These are phyloP conservation scores for Callinectes sapidus DNA, from an alignment of 2,888 invertebrate species.

Conservation along the genomic window DNA sequence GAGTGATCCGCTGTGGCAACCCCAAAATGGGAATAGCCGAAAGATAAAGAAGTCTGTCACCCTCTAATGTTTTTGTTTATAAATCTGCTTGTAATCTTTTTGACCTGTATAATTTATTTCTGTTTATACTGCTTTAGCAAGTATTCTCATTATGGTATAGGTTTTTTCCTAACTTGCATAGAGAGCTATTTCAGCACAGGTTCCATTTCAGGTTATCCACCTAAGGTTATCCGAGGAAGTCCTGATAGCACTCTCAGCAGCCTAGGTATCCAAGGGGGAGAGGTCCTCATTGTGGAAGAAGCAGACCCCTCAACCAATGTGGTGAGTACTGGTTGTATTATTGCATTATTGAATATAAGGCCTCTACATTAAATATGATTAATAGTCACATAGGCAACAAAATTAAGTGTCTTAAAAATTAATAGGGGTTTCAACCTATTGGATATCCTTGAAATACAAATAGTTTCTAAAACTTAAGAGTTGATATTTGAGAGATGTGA, in stretches of 20 bases:
- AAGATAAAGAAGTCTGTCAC: no score
- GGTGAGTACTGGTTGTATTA: background rate
- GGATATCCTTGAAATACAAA: no score
- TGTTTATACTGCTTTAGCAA: background rate
- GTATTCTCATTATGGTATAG: background rate
- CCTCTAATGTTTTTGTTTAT: background rate
- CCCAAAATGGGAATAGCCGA: no score
- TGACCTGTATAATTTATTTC: background rate
- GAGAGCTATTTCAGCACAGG: background rate
- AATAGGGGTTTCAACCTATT: background rate
- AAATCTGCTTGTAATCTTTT: no score
- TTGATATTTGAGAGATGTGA: no score
- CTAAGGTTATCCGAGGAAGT: constrained; percentile 52
- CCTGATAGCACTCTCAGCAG: constrained; percentile 44
- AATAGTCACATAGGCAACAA: background rate
- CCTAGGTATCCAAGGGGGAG: constrained; percentile 66
- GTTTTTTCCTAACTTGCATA: background rate
- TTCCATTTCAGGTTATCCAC: constrained; percentile 57
- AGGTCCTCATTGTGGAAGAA: constrained; percentile 70
- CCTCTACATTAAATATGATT: background rate
- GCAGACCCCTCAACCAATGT: constrained; percentile 45
- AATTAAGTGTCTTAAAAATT: background rate
- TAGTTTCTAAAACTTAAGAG: no score
- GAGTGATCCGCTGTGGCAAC: no score
- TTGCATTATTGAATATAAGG: background rate